Evolutionary conservation across 2,888 invertebrate genomes (phyloP).

Genomic region (Germaria angustata): DNA sequence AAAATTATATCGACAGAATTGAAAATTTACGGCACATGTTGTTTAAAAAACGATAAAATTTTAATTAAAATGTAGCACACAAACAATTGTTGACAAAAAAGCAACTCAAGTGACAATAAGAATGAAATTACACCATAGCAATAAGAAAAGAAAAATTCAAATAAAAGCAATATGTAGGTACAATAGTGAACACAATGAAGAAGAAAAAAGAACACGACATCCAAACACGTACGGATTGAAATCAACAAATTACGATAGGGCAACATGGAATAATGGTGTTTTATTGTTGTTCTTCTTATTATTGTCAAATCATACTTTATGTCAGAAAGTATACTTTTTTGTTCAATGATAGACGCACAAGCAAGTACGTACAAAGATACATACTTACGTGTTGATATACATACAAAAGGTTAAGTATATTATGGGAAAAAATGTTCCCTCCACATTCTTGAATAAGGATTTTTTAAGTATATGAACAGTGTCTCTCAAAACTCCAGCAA

Average conservation of each 20-base stretch:
- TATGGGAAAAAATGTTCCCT: conserved; percentile 6
- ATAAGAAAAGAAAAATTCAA: neutral
- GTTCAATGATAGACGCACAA: neutral
- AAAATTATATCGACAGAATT: conserved; percentile 28
- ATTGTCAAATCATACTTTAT: conserved; percentile 27
- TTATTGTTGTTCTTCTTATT: conserved; percentile 1
- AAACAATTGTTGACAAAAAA: conserved; percentile 32
- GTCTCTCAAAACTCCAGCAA: neutral
- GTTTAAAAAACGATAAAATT: conserved; percentile 38
- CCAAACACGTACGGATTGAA: conserved; percentile 15
- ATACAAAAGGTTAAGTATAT: neutral
- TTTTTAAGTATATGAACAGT: neutral
- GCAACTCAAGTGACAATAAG: conserved; percentile 8
- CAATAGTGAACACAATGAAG: neutral
- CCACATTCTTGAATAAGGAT: neutral
- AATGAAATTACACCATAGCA: neutral
- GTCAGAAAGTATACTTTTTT: neutral
- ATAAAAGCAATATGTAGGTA: conserved; percentile 2
- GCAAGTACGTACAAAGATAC: too few species aligned
- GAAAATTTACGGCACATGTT: conserved; percentile 17
- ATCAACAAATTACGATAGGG: conserved; percentile 34
- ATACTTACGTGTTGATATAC: neutral
- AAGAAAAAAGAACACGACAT: neutral
- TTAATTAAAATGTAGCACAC: conserved; percentile 62
- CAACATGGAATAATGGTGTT: conserved; percentile 24